Conservation (phyloP, 2,888 invertebrate genomes). For the Thymelicus lineola region DNA sequence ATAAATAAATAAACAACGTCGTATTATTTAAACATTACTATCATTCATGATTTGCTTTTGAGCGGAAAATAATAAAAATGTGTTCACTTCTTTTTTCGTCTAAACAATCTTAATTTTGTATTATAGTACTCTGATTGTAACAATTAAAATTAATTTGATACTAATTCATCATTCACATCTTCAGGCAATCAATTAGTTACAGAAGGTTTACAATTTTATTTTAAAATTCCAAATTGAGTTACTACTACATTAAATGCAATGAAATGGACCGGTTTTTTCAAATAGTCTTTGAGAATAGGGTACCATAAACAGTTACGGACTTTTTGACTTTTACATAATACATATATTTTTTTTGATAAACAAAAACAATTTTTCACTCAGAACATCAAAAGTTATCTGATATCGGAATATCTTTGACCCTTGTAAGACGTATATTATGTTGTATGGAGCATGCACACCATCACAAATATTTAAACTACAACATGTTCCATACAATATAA, state of each 20-base stretch:
- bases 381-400: not conserved
- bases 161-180: not conserved
- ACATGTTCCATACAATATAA: too few species aligned
- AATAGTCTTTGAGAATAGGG: not conserved
- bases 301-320: not conserved
- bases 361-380: not conserved
- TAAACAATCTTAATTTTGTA: too few species aligned
- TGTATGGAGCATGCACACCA: not conserved
- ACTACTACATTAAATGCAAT: conserved; percentile 8
- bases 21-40: too few species aligned
- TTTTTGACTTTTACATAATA: too few species aligned
- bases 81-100: too few species aligned
- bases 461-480: not conserved
- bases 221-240: conserved; percentile 2
- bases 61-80: too few species aligned
- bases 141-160: too few species aligned
- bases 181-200: conserved; percentile 7
- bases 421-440: not conserved
- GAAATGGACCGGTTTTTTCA: not conserved
- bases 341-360: not conserved
- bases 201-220: conserved; percentile 8
- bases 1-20: too few species aligned
- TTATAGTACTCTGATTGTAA: too few species aligned
- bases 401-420: not conserved
- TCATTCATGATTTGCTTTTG: too few species aligned